These are phyloP conservation scores for Agrochola macilenta DNA, from an alignment of 2,888 invertebrate species.

Conservation along the genomic window DNA sequence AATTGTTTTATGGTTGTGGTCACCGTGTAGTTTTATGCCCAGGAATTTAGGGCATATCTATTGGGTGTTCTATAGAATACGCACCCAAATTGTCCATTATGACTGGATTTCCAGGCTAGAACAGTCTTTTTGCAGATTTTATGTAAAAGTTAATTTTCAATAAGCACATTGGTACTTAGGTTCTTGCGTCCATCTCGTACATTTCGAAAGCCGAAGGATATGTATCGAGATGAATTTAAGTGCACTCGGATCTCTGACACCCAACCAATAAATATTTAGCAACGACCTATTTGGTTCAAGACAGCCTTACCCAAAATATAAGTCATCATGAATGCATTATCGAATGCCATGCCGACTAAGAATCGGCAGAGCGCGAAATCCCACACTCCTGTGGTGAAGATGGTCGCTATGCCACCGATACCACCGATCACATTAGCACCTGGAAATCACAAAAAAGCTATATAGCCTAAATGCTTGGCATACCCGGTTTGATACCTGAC, in stretches of 20 bases:
- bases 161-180: too few species aligned
- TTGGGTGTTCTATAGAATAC: background rate
- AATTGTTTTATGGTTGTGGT: background rate
- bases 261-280: too few species aligned
- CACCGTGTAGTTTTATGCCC: background rate
- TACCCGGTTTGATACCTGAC: too few species aligned
- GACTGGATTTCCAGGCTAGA: too few species aligned
- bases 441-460: conserved; percentile 63
- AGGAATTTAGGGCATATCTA: background rate
- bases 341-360: conserved; percentile 96
- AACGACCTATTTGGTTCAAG: background rate
- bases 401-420: conserved; percentile 92
- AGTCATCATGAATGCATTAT: conserved; percentile 97
- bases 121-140: too few species aligned
- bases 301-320: conserved; percentile 94
- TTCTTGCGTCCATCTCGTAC: too few species aligned
- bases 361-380: conserved; percentile 95
- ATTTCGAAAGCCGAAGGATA: too few species aligned
- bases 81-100: background rate
- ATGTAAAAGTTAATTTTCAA: too few species aligned
- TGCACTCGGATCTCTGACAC: too few species aligned
- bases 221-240: too few species aligned
- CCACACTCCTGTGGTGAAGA: conserved; percentile 93
- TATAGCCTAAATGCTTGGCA: background rate
- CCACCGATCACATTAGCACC: conserved; percentile 94